Percentiles rank a stretch among this genome's conserved stretches.
phyloP scores from a whole-genome alignment of 2,888 invertebrate species.

The Monoplex corrugatus region DNA sequence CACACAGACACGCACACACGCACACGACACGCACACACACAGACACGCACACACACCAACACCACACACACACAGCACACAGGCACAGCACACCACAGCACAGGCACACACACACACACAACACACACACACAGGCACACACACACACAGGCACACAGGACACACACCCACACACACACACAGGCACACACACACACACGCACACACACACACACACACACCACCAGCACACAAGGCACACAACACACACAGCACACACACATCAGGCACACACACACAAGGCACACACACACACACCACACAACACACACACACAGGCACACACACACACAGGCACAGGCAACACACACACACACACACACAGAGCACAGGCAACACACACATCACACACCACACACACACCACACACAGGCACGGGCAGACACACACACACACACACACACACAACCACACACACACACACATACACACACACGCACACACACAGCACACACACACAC shows the following conservation, averaged over 20 bases:
- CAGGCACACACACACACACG: not conserved
- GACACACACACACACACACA: too few species aligned
- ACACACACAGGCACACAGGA: not conserved
- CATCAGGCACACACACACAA: too few species aligned
- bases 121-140: not conserved
- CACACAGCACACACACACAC: too few species aligned
- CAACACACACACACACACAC: too few species aligned
- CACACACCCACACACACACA: not conserved
- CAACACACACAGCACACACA: constrained; percentile 6
- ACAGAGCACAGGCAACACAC: too few species aligned
- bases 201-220: constrained; percentile 7
- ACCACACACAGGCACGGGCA: too few species aligned
- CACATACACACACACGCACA: too few species aligned
- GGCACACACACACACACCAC: not conserved
- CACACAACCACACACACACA: too few species aligned
- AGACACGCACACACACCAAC: constrained; percentile 17
- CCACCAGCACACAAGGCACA: not conserved
- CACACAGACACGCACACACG: not conserved
- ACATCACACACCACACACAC: too few species aligned
- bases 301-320: not conserved
- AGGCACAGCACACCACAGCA: not conserved
- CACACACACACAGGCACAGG: constrained; percentile 1
- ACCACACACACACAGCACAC: constrained; percentile 30
- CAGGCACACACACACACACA: constrained; percentile 16
- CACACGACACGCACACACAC: constrained; percentile 25